A percentile compares a stretch with the other conserved stretches of the same genome.
Evolutionary conservation across 2,113 vertebrate genomes (phyloP).

Genomic region (Lanius ludovicianus): DNA sequence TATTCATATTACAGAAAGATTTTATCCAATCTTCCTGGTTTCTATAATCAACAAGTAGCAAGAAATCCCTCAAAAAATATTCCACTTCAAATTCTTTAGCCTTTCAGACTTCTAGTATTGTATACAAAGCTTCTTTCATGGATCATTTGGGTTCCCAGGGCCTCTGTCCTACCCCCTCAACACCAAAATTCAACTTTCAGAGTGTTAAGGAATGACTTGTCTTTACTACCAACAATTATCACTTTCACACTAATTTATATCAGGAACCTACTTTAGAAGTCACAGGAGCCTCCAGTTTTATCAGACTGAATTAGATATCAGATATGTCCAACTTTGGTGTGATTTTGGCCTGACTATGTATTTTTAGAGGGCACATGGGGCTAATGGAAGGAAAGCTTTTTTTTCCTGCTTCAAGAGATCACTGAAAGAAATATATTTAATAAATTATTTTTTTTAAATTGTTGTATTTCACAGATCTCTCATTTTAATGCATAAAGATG

Average conservation of each 20-base stretch:
- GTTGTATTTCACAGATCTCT: background rate
- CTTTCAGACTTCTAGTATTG: background rate
- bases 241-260: background rate
- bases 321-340: background rate
- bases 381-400: background rate
- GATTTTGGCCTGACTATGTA: background rate
- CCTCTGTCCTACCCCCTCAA: background rate
- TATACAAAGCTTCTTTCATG: background rate
- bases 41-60: background rate
- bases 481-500: background rate
- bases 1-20: background rate
- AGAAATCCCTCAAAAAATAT: background rate
- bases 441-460: fast-evolving
- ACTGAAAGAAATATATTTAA: background rate
- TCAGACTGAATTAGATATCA: background rate
- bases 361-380: background rate
- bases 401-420: background rate
- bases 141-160: background rate
- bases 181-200: background rate
- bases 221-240: background rate
- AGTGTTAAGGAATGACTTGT: background rate
- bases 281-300: background rate
- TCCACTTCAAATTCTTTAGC: background rate
- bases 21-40: background rate
- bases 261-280: background rate